Evolutionary conservation across 2,888 invertebrate genomes (phyloP), one percentile per base, ranked within the genome.

Genomic region (Xanthia icteritia): DNA sequence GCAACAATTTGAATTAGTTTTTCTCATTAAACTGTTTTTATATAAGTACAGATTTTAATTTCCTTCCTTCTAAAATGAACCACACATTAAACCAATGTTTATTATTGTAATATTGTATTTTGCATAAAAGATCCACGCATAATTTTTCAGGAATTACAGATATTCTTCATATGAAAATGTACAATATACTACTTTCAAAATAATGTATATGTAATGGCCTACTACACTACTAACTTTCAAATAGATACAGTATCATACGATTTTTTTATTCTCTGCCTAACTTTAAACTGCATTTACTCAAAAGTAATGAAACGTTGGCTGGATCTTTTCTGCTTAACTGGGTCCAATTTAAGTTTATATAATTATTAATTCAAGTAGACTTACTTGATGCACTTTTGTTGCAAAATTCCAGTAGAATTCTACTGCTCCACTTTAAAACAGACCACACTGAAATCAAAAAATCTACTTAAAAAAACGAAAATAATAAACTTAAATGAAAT

Each of bases 311-410:
- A 51, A 51, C 20, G 51, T 51, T 48, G 48, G 48, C 31, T 60
- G 69, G 45, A 70, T 45, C 60, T 70, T 70, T 60, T 70, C 48
- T 48, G 45, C 45, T 45, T 45, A 45, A 45, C 45, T 15, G 45
- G 45, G 45, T 45, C 45, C 45, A n/a, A n/a, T n/a, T n/a, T n/a
- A n/a, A n/a, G 31, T 31, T 31, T 31, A 31, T 2, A 9, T n/a
- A 17, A 67, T 20, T 20, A 63, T 42, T 15, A 68, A 39, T 68
- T 39, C 1, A 76, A 27, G 5, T 8, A 31, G 23, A n/a, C 66
- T 71, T 75, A 83, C 83, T 68, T 71, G 51, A 17, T n/a, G 20
- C 9, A 58, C 31, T 64, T n/a, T 51, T 54, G 31, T 56, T 66
- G 8, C 0, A 23, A 69, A 54, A 64, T 48, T 51, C 23, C 61